Conservation (phyloP, 2,888 invertebrate genomes). For the Aphelenchoides bicaudatus region DNA sequence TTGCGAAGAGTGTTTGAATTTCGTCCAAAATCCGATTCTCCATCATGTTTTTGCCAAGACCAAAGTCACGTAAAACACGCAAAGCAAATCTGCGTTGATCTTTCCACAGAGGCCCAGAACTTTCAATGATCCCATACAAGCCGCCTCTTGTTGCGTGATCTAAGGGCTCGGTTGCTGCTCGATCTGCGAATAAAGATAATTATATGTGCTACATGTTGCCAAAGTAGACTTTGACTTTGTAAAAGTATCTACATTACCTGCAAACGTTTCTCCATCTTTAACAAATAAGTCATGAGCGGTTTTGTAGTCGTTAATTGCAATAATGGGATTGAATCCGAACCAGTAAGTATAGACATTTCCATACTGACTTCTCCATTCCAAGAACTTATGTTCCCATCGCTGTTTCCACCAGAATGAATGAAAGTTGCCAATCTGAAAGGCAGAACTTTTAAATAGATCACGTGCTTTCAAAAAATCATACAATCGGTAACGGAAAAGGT, state of each 20-base stretch:
- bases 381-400: slow-evolving; percentile 22
- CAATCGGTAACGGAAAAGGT: slow-evolving; percentile 22
- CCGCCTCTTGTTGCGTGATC: slow-evolving; percentile 20
- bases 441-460: too few species aligned
- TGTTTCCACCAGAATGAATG: slow-evolving; percentile 3
- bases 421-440: slow-evolving; percentile 27
- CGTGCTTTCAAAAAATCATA: too few species aligned
- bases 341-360: slow-evolving; percentile 27
- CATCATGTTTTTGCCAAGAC: slow-evolving; percentile 15
- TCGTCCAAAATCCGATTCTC: too few species aligned
- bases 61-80: slow-evolving; percentile 15
- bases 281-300: slow-evolving; percentile 22
- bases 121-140: slow-evolving; percentile 12
- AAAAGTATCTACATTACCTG: too few species aligned
- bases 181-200: too few species aligned
- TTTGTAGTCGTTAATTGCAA: slow-evolving; percentile 17
- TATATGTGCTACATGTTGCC: too few species aligned
- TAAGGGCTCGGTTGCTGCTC: too few species aligned
- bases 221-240: too few species aligned
- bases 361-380: slow-evolving; percentile 26
- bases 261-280: slow-evolving; percentile 23
- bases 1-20: too few species aligned
- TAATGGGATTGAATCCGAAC: slow-evolving; percentile 22
- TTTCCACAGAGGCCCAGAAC: slow-evolving; percentile 5
- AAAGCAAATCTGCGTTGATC: slow-evolving; percentile 14